phyloP scores from a whole-genome alignment of 2,888 invertebrate genomes.

The Agriopis marginaria region DNA sequence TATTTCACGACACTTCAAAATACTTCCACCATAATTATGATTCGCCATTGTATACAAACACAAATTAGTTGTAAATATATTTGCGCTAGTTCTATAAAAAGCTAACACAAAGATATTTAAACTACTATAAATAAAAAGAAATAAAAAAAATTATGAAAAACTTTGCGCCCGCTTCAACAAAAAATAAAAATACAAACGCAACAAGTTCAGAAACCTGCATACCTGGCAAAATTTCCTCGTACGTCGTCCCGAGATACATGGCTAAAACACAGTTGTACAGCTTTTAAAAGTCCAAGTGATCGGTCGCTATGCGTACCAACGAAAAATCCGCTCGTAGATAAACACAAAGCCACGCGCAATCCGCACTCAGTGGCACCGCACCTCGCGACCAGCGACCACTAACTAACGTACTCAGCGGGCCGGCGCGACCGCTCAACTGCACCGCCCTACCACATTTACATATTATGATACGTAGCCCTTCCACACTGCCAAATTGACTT shows the following conservation, averaged over 20 bases:
- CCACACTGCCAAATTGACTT: conserved; percentile 84
- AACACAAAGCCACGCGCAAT: conserved; percentile 54
- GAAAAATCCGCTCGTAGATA: conserved; percentile 51
- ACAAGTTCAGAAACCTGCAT: conserved; percentile 24
- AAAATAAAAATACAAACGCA: conserved; percentile 2
- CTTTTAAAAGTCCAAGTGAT: conserved; percentile 20
- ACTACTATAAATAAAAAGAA: too few species aligned
- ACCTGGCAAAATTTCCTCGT: conserved; percentile 75
- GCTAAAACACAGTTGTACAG: conserved; percentile 42
- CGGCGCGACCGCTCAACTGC: conserved; percentile 71
- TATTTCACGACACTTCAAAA: neutral
- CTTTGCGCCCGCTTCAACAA: neutral
- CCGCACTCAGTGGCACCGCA: conserved; percentile 55
- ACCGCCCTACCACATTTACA: conserved; percentile 84
- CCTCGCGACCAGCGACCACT: conserved; percentile 51
- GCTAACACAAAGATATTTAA: too few species aligned
- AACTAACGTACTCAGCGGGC: conserved; percentile 62
- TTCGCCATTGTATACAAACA: neutral
- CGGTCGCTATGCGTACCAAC: conserved; percentile 42
- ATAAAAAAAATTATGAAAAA: too few species aligned
- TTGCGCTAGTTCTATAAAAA: too few species aligned
- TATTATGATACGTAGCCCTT: conserved; percentile 81
- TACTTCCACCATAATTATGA: neutral
- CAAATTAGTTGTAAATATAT: too few species aligned
- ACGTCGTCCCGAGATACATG: conserved; percentile 82